Conservation (phyloP, 2,113 vertebrate species). For the Channa argus region DNA sequence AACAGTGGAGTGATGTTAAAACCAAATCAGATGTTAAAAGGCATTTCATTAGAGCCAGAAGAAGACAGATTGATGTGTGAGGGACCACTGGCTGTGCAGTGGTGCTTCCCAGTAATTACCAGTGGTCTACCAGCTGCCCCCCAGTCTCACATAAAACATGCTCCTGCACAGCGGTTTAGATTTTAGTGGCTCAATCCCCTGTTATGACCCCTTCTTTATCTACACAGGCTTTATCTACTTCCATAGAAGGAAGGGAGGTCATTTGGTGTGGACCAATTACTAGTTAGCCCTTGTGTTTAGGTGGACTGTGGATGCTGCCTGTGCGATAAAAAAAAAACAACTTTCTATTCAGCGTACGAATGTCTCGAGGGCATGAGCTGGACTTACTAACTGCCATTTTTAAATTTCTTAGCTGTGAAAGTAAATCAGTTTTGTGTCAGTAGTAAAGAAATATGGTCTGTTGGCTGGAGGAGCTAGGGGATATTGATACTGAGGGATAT, state of each 20-base stretch:
- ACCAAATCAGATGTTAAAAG: constrained; percentile 79
- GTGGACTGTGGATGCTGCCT: neutral
- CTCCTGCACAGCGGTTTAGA: constrained; percentile 38
- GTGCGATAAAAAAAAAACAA: neutral
- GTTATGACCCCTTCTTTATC: neutral
- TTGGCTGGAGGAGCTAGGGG: no score
- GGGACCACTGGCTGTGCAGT: constrained; percentile 69
- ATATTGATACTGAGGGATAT: no score
- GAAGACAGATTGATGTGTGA: constrained; percentile 75
- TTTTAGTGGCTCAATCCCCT: neutral
- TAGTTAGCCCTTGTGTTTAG: neutral
- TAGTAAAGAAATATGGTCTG: no score
- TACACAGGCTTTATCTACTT: neutral
- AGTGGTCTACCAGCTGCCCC: constrained; percentile 72
- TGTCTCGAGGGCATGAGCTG: neutral
- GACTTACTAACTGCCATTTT: no score
- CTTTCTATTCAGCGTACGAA: neutral
- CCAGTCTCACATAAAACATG: constrained; percentile 41
- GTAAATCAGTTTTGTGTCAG: no score
- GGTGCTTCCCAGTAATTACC: constrained; percentile 54
- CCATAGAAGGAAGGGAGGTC: neutral
- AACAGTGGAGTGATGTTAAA: constrained; percentile 41
- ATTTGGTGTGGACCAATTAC: neutral
- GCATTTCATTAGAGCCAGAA: constrained; percentile 75
- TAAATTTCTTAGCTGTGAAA: no score